Evolutionary conservation across 2,797 vertebrate species (phyloP).

Genomic region (Epinephelus malabaricus): DNA sequence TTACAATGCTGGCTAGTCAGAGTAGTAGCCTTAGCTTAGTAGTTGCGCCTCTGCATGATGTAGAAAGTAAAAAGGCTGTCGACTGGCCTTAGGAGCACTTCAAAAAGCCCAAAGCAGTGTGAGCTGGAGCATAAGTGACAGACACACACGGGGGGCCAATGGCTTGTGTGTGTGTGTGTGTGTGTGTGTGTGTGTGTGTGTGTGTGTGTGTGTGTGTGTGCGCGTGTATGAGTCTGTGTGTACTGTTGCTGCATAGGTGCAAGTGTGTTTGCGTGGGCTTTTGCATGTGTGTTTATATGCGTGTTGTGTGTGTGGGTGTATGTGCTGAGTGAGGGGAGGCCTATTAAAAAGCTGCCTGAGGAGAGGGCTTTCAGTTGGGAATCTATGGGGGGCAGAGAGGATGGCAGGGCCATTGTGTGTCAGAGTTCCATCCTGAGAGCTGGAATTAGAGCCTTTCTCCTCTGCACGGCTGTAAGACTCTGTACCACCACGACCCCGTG

Average conservation of each 20-base stretch:
- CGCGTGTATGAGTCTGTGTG: slow-evolving; percentile 37
- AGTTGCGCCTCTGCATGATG: slow-evolving; percentile 66
- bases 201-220: slow-evolving; percentile 29
- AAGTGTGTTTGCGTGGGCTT: slow-evolving; percentile 35
- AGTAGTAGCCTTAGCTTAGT: slow-evolving; percentile 63
- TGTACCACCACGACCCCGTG: slow-evolving; percentile 80
- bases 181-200: slow-evolving; percentile 28
- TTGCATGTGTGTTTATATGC: slow-evolving; percentile 45
- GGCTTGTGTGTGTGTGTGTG: slow-evolving; percentile 42
- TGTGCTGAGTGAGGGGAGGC: slow-evolving; percentile 59
- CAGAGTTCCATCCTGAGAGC: slow-evolving; percentile 82
- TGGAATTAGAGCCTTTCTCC: slow-evolving; percentile 89
- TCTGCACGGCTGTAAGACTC: slow-evolving; percentile 83
- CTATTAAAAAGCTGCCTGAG: slow-evolving; percentile 83
- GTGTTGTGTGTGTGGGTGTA: slow-evolving; percentile 34
- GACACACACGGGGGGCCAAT: slow-evolving; percentile 62
- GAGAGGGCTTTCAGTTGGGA: slow-evolving; percentile 82
- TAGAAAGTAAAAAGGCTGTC: slow-evolving; percentile 76
- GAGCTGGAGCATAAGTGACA: slow-evolving; percentile 70
- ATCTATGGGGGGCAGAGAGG: slow-evolving; percentile 75
- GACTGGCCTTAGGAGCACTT: slow-evolving; percentile 76
- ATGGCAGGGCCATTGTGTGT: slow-evolving; percentile 84
- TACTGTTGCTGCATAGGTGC: slow-evolving; percentile 40
- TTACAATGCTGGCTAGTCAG: slow-evolving; percentile 54
- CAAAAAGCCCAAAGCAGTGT: slow-evolving; percentile 76